Percentiles rank a stretch among this genome's conserved stretches.
These are phyloP conservation scores for Heteromormyrus szaboi DNA, from an alignment of 2,797 vertebrate species.

Conservation along the genomic window DNA sequence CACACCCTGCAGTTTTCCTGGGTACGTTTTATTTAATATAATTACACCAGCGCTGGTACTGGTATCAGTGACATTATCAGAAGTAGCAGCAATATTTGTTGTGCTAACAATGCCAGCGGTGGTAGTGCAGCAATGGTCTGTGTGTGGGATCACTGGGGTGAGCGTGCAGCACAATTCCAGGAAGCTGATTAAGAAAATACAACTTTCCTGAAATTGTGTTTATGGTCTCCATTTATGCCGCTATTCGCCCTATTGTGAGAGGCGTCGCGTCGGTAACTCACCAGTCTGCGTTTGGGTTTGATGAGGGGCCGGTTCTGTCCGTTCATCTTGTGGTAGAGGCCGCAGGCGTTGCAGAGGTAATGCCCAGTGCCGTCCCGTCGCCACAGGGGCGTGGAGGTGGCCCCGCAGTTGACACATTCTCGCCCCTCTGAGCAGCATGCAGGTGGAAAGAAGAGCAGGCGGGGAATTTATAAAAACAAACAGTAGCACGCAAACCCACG, in stretches of 20 bases:
- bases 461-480: conserved; percentile 32
- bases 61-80: conserved; percentile 36
- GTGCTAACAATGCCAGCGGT: conserved; percentile 38
- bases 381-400: conserved; percentile 94
- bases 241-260: conserved; percentile 13
- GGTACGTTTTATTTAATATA: background rate
- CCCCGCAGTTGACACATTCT: conserved; percentile 96
- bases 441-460: background rate
- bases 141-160: conserved; percentile 48
- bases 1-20: conserved; percentile 7
- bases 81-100: conserved; percentile 54
- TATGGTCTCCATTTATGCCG: conserved; percentile 7
- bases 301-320: conserved; percentile 97
- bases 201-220: conserved; percentile 64
- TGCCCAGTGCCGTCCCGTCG: conserved; percentile 93
- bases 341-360: conserved; percentile 97
- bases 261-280: conserved; percentile 55
- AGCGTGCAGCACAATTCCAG: conserved; percentile 55
- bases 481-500: background rate
- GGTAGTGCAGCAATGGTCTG: conserved; percentile 31
- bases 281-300: conserved; percentile 94
- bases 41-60: conserved; percentile 15
- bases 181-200: conserved; percentile 65
- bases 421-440: conserved; percentile 72
- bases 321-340: conserved; percentile 99